Percentiles rank a stretch among this genome's conserved stretches.
These are phyloP conservation scores for Aplocera efformata DNA, from an alignment of 2,888 invertebrate species.

Conservation along the genomic window DNA sequence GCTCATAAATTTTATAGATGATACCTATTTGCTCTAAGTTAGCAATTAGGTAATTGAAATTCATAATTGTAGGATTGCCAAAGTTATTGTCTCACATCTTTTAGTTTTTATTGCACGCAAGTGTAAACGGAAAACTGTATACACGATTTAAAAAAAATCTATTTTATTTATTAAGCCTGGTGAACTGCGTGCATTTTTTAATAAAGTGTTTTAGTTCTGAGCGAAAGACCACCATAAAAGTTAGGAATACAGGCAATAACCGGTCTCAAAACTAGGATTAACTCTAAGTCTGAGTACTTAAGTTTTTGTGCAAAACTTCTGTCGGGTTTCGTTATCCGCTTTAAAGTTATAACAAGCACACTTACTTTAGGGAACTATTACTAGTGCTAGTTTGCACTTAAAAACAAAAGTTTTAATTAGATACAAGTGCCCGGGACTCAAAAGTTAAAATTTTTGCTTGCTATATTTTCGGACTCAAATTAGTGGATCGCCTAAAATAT, in stretches of 20 bases:
- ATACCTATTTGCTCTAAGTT: too few species aligned
- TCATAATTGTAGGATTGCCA: too few species aligned
- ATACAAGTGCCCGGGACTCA: conserved; percentile 33
- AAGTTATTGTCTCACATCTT: too few species aligned
- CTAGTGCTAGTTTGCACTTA: conserved; percentile 44
- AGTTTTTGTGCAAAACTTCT: conserved; percentile 20
- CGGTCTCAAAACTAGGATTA: conserved; percentile 1
- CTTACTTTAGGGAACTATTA: conserved; percentile 35
- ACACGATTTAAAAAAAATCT: too few species aligned
- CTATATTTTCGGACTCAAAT: neutral
- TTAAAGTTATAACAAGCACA: conserved; percentile 48
- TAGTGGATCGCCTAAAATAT: neutral
- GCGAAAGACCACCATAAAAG: too few species aligned
- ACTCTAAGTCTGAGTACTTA: conserved; percentile 12
- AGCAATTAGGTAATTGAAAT: too few species aligned
- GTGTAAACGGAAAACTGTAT: too few species aligned
- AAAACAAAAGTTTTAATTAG: conserved; percentile 53
- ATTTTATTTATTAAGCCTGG: too few species aligned
- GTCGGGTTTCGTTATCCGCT: conserved; percentile 29
- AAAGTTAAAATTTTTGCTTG: conserved; percentile 25
- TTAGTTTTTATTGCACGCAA: too few species aligned
- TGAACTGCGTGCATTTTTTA: too few species aligned
- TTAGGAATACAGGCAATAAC: neutral
- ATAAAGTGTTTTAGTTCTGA: too few species aligned
- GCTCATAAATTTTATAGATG: too few species aligned